Base-by-base conservation (phyloP, 1,140 invertebrate species). In the Brachionus manjavacas region DNA sequence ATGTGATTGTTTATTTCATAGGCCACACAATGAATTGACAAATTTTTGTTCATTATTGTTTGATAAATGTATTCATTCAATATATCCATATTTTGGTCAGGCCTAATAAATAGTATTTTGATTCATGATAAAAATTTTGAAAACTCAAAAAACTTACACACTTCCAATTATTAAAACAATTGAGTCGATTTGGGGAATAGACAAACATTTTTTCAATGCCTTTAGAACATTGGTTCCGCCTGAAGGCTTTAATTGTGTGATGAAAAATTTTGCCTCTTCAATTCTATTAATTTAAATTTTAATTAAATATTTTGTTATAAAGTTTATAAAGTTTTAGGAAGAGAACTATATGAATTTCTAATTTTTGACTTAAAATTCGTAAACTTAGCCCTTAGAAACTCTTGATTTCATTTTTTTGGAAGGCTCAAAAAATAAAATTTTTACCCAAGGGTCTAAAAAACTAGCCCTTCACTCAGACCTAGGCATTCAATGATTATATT, bases 1-100 rank as follows among this genome's bases (percentile, higher is more conserved):
- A 87, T 84, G 25, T 88, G 86, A 79, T 89, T 89, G 72, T 87
- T 88, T 84, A 88, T 89, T 85, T 90, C 89, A 86, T 89, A 90
- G 12, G 89, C 87, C 7, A 90, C 87, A 46, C 86, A 86, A 83
- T 90, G 88, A 1, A 90, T 46, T 70, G n/a, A 20, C 20, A 86
- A 86, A 9, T 87, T 86, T 49, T 85, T 86, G 1, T 88, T 89
- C 9, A 88, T 85, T 46, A 86, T 86, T 86, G 89, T 85, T 87
- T 90, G 88, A 68, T 87, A 86, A 28, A 89, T 85, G 85, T 85
- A 90, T 70, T 90, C 88, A 87, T 86, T 87, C 35, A 90, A 85
- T 28, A 90, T 86, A 12, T 90, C 88, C 43, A 87, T 85, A 14
- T 84, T 86, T 84, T 89, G 88, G 74, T 90, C 89, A 74, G 89